Base-by-base conservation (phyloP, 2,888 invertebrate genomes). In the Watsonalla cultraria region DNA sequence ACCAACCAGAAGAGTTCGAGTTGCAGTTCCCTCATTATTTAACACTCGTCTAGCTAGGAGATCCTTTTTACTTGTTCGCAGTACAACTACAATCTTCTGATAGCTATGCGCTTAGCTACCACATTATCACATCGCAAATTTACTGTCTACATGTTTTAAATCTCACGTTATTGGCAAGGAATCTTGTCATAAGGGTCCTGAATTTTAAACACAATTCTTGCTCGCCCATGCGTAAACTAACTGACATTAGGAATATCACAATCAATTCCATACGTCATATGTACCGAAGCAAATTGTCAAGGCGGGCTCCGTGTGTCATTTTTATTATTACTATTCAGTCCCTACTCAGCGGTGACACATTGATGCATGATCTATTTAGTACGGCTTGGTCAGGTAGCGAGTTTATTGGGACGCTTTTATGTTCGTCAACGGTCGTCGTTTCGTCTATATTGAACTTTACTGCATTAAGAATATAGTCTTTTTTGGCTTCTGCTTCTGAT, bases 221-320 rank as follows among this genome's bases (percentile, higher is more conserved):
- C 55, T 58, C 49, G 73, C 72, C 70, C 68, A 61, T 60, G 67
- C 69, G 71, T 66, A 77, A 76, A 70, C 66, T 66, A 69, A 60
- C 70, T 76, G 66, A 64, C 60, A 56, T 62, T 64, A 48, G 53
- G 45, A 67, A 70, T 68, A 69, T 72, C 68, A 54, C 68, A 59
- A 77, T 75, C 72, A 72, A 76, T 76, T 69, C 68, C 54, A 63
- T 70, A 68, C 61, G 75, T 77, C 80, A 79, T 70, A 66, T 61
- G 65, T 72, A 72, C 74, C 78, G 74, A 59, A 80, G 78, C 83
- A 81, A 83, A 84, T 84, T 81, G 82, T 80, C 78, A 76, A 75
- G 77, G 77, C 77, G 74, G 72, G 60, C 55, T 63, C 60, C 64
- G 67, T 66, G 54, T 68, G 68, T 70, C 68, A 72, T 70, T 70